phyloP scores from a whole-genome alignment of 2,888 invertebrate species.

The Macaria liturata region DNA sequence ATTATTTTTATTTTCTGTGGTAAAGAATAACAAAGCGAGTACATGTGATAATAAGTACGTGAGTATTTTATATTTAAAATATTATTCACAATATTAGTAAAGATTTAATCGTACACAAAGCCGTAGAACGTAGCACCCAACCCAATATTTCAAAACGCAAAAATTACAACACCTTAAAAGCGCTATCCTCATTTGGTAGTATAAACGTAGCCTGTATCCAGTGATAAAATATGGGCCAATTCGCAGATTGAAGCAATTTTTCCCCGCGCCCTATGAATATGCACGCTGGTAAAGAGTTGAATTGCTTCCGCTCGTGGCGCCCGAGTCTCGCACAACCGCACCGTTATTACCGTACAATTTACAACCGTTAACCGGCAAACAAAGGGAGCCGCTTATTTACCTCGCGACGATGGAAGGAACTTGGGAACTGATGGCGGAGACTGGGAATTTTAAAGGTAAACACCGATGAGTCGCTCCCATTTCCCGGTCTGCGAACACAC shows the following conservation, averaged over 20 bases:
- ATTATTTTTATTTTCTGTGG: too few species aligned
- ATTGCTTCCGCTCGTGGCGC: constrained; percentile 52
- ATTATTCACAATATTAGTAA: too few species aligned
- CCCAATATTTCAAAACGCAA: background rate
- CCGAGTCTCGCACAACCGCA: constrained; percentile 43
- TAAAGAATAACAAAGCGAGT: too few species aligned
- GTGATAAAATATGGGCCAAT: constrained; percentile 36
- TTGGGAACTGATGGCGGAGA: constrained; percentile 49
- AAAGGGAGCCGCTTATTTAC: constrained; percentile 62
- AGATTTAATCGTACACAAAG: too few species aligned
- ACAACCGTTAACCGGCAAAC: constrained; percentile 63
- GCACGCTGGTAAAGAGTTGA: constrained; percentile 52
- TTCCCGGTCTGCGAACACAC: constrained; percentile 37
- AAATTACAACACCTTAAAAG: constrained; percentile 16
- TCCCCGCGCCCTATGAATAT: constrained; percentile 53
- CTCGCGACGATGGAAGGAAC: constrained; percentile 48
- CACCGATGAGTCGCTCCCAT: constrained; percentile 47
- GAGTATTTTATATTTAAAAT: too few species aligned
- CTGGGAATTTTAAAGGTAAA: constrained; percentile 53
- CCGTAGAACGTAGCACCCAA: background rate
- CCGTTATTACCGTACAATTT: constrained; percentile 66
- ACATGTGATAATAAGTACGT: too few species aligned
- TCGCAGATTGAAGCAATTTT: constrained; percentile 47
- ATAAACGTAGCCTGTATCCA: constrained; percentile 27
- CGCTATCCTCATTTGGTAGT: constrained; percentile 21